Conservation (phyloP, 2,113 vertebrate species). For the Machaerirhynchus nigripectus region DNA sequence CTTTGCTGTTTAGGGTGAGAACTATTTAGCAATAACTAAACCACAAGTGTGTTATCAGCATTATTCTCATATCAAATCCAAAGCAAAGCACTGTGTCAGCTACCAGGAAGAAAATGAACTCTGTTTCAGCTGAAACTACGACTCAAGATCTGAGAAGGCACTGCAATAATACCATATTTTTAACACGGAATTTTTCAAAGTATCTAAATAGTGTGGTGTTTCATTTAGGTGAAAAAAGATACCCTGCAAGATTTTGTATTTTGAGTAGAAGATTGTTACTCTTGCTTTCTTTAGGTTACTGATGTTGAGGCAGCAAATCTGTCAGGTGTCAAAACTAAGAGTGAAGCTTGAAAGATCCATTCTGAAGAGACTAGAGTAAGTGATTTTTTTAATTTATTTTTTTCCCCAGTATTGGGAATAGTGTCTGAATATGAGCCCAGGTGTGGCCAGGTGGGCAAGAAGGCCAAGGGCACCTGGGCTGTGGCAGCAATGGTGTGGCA, state of each 20-base stretch:
- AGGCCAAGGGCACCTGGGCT: background rate
- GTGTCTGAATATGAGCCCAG: background rate
- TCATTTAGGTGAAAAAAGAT: background rate
- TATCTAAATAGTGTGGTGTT: background rate
- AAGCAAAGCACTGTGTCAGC: background rate
- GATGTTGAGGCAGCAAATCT: background rate
- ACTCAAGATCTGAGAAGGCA: background rate
- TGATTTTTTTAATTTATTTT: accelerated
- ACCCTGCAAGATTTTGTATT: background rate
- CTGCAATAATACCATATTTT: background rate
- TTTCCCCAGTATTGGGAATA: background rate
- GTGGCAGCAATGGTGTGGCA: background rate
- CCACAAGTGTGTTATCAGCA: background rate
- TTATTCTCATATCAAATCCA: background rate
- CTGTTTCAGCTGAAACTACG: background rate
- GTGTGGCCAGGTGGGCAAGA: background rate
- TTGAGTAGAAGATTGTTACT: background rate
- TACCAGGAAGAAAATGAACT: background rate
- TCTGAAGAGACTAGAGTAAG: background rate
- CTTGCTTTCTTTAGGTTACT: background rate
- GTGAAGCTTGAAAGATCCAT: background rate
- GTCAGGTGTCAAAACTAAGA: background rate
- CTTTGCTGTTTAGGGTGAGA: background rate
- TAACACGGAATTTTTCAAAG: background rate
- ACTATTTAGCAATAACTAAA: background rate